Base-by-base conservation (phyloP, 1,140 invertebrate genomes). In the Doryteuthis pealeii region DNA sequence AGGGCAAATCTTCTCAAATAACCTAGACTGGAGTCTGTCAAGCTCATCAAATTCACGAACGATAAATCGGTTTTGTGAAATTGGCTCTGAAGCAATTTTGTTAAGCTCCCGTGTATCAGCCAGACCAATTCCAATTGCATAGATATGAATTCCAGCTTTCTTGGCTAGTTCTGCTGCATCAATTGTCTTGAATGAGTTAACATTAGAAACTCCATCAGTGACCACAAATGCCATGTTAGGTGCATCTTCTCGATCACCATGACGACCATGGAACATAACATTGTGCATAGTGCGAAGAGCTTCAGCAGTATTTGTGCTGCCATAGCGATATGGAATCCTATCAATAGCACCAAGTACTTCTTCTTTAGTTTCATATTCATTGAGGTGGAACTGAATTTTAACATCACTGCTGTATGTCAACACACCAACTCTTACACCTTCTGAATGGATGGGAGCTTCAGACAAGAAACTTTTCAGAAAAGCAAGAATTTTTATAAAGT, bases 41-140 rank as follows among this genome's bases (percentile, higher is more conserved):
- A 83, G 74, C 74, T 83, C 80, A 58, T 78, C 78, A 77, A 84
- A 84, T 18, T 79, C 75, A 31, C 79, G 77, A 5, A 81, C 82
- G 66, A 73, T 73, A 74, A 81, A 81, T 26, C 74, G 71, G 54
- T 82, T 76, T 14, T 79, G 73, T 0, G 72, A 62, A 14, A 77
- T 43, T 58, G 80, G 80, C 12, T 67, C 49, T 45, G 74, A 77
- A 45, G 79, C 80, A 45, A 81, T 80, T 45, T 71, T 74, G 67
- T 83, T 77, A 49, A 83, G 67, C 74, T 83, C 82, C n/a, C 40
- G 77, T 58, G 76, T 79, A 69, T 81, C 80, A 28, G 77, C 71
- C 33, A 82, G 70, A 54, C 79, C 79, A 49, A 83, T 77, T 65
- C 82, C 82, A 72, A 83, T 78, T 45, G 79, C 84, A 73, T 84